Base-by-base conservation (phyloP, 2,888 invertebrate genomes). In the Melipona beecheii region DNA sequence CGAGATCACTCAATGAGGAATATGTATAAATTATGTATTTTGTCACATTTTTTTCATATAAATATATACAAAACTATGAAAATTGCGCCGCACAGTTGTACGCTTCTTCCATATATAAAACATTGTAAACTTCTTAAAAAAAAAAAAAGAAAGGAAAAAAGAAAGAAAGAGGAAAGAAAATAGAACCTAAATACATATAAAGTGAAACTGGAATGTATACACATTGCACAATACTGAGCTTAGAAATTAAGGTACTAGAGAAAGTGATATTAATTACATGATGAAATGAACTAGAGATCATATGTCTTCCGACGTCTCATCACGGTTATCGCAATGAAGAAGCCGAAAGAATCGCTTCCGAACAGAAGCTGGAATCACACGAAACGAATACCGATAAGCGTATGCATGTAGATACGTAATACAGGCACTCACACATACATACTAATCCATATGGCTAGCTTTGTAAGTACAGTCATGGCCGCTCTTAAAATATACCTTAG, bases 1-100 rank as follows among this genome's bases (percentile, higher is more conserved):
- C 54, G 54, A 52, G n/a, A 62, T 68, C 75, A 27, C 24, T 65
- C 62, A 60, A 78, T 84, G 54, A 90, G 90, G 92, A 91, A 87
- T 93, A 93, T 93, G 92, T 94, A 94, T 93, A 94, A 94, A 94
- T 94, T 93, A 94, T 93, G 92, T 94, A 94, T 94, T 93, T 94
- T 92, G 89, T 93, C 92, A 93, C 91, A 91, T 91, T 84, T 71
- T 92, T 89, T 91, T 84, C 87, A 92, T 94, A 94, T 93, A 93
- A 93, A 93, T 94, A 94, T 94, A 93, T 94, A 94, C 94, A 94
- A 94, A 93, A 93, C 89, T 90, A 89, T 84, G 91, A 93, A 93
- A 93, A 93, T 91, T 91, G 91, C 92, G 91, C 83, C 73, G 91
- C 89, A 90, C 87, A 87, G 84, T 91, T 87, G 89, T 89, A 89